These are phyloP conservation scores for Abramis brama DNA, from an alignment of 2,113 vertebrate genomes.

Conservation along the genomic window DNA sequence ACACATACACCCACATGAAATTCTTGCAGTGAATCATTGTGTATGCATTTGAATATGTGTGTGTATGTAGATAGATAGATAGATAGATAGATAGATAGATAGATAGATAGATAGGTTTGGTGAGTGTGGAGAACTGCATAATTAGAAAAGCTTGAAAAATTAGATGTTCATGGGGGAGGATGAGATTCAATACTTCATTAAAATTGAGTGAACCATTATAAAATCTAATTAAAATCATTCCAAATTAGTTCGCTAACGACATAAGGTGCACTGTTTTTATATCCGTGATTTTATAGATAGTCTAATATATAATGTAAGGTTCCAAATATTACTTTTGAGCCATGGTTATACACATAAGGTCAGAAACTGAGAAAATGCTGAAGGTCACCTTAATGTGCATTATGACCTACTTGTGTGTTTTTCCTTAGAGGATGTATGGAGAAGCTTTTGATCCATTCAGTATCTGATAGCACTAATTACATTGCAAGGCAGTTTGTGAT, in stretches of 20 bases:
- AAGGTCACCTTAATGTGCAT: slow-evolving; percentile 30
- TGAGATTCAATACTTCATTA: not conserved
- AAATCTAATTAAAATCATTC: not conserved
- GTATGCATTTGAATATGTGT: not conserved
- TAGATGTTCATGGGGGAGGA: not conserved
- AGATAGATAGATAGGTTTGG: not conserved
- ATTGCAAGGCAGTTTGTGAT: not conserved
- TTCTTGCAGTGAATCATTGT: slow-evolving; percentile 3
- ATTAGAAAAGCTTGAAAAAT: slow-evolving; percentile 16
- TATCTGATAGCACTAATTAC: not conserved
- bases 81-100: not conserved
- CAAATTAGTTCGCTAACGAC: not conserved
- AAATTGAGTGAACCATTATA: not conserved
- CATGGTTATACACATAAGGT: not conserved
- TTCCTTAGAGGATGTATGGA: not conserved
- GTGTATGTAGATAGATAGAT: not conserved
- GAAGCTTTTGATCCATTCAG: not conserved
- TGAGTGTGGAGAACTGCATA: not conserved
- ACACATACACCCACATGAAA: slow-evolving; percentile 10
- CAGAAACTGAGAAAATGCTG: not conserved
- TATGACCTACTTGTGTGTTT: slow-evolving; percentile 29
- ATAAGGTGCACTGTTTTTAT: slow-evolving; percentile 2
- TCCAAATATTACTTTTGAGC: not conserved
- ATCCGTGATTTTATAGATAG: not conserved
- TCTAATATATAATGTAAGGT: not conserved